Evolutionary conservation across 2,888 invertebrate genomes (phyloP).

Genomic region (Acanthopleura granulata): DNA sequence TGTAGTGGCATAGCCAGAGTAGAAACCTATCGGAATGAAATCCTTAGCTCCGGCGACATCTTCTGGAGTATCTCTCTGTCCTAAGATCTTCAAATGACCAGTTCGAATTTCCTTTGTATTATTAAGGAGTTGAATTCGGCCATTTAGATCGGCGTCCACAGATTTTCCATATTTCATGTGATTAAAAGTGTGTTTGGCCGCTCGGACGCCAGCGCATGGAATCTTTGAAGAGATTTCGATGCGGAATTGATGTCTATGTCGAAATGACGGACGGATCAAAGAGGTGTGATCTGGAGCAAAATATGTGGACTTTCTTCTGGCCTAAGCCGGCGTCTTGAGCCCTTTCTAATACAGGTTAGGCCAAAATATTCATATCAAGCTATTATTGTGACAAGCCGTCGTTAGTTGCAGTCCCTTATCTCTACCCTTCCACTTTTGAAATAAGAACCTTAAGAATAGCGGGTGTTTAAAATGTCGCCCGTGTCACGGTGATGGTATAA

Average conservation of each 20-base stretch:
- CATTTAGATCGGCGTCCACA: not conserved
- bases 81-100: too few relatives aligned
- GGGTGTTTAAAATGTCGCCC: constrained; percentile 10
- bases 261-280: constrained; percentile 1
- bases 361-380: not conserved
- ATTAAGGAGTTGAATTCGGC: too few relatives aligned
- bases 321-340: not conserved
- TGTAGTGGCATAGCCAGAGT: too few relatives aligned
- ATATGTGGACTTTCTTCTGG: not conserved
- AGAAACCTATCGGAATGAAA: too few relatives aligned
- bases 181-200: not conserved
- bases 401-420: not conserved
- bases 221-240: not conserved
- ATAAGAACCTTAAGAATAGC: not conserved
- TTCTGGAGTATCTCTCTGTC: too few relatives aligned
- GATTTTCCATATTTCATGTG: constrained; percentile 2
- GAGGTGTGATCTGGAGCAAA: not conserved
- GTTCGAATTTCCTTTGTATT: too few relatives aligned
- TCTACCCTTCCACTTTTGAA: not conserved
- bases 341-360: constrained; percentile 6
- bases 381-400: not conserved
- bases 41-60: too few relatives aligned
- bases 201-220: too few relatives aligned
- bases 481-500: not conserved
- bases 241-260: constrained; percentile 3